phyloP scores from a whole-genome alignment of 2,113 vertebrate species.

The Synchiropus splendidus region DNA sequence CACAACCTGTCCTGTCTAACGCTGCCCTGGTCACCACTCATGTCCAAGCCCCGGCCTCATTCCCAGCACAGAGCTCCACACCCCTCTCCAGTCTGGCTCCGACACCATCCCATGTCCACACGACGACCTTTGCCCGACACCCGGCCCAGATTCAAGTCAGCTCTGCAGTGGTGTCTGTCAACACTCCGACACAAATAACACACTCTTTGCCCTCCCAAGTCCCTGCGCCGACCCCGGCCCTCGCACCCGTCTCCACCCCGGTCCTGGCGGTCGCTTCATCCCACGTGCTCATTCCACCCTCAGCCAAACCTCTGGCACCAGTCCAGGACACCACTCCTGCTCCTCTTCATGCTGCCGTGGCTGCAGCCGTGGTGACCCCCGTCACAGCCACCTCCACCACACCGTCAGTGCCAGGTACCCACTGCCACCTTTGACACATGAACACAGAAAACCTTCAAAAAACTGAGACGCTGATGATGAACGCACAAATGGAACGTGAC shows the following conservation, averaged over 20 bases:
- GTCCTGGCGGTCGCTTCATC: constrained; percentile 35
- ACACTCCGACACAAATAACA: constrained; percentile 9
- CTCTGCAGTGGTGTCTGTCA: constrained; percentile 2
- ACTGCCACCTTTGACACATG: no score
- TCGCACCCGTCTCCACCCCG: constrained; percentile 33
- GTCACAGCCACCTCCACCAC: constrained; percentile 69
- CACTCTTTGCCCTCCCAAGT: constrained; percentile 35
- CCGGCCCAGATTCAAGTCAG: constrained; percentile 16
- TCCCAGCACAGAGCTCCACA: constrained; percentile 3
- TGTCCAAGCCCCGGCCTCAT: constrained; percentile 13
- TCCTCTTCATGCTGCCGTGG: constrained; percentile 34
- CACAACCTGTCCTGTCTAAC: constrained; percentile 15
- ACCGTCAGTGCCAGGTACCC: constrained; percentile 75
- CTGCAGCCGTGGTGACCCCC: constrained; percentile 50
- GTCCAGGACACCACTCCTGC: constrained; percentile 23
- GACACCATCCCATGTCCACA: constrained; percentile 22
- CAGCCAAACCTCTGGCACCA: constrained; percentile 26
- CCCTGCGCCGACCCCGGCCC: constrained; percentile 30
- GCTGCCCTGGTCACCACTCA: constrained; percentile 14
- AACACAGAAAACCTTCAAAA: no score
- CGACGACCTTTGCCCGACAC: constrained; percentile 1
- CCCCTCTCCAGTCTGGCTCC: constrained; percentile 2
- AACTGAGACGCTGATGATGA: no score
- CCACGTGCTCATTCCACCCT: constrained; percentile 27
- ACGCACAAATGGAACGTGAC: no score